These are phyloP conservation scores for Liodrosophila aerea DNA, from an alignment of 2,888 invertebrate species.

Conservation along the genomic window DNA sequence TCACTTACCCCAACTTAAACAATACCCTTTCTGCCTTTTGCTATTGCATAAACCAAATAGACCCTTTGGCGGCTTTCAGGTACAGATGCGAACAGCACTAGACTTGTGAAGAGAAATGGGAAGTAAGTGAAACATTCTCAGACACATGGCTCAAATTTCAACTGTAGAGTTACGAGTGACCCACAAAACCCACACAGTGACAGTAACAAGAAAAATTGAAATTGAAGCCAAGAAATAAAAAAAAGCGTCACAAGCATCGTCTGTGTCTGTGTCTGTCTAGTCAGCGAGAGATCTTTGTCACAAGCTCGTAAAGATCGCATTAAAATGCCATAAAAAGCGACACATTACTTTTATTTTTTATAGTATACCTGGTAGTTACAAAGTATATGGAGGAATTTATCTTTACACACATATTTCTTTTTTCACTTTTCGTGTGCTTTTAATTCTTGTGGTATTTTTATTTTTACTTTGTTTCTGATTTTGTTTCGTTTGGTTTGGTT, in stretches of 20 bases:
- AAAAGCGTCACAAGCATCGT: background rate
- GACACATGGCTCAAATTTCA: constrained; percentile 8
- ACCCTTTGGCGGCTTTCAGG: background rate
- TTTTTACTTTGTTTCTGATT: constrained; percentile 44
- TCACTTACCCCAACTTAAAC: no score
- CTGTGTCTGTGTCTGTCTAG: constrained; percentile 36
- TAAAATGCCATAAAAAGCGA: constrained; percentile 62
- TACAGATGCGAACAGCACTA: background rate
- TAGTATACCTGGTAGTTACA: constrained; percentile 11
- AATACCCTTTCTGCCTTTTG: no score
- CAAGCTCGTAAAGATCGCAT: constrained; percentile 66
- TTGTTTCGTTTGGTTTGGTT: background rate
- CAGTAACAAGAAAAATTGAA: background rate
- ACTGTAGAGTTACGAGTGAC: constrained; percentile 24
- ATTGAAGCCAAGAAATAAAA: constrained; percentile 10
- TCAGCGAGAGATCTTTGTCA: constrained; percentile 57
- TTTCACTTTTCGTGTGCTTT: constrained; percentile 44
- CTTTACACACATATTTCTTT: constrained; percentile 17
- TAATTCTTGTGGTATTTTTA: background rate
- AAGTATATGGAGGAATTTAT: background rate
- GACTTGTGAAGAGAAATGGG: background rate
- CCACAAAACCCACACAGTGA: constrained; percentile 25
- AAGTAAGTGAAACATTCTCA: constrained; percentile 4
- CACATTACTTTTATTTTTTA: constrained; percentile 62
- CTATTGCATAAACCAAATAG: no score